A percentile compares a stretch with the other conserved stretches of the same genome.
phyloP scores from a whole-genome alignment of 2,113 vertebrate genomes.

The Indicator indicator region DNA sequence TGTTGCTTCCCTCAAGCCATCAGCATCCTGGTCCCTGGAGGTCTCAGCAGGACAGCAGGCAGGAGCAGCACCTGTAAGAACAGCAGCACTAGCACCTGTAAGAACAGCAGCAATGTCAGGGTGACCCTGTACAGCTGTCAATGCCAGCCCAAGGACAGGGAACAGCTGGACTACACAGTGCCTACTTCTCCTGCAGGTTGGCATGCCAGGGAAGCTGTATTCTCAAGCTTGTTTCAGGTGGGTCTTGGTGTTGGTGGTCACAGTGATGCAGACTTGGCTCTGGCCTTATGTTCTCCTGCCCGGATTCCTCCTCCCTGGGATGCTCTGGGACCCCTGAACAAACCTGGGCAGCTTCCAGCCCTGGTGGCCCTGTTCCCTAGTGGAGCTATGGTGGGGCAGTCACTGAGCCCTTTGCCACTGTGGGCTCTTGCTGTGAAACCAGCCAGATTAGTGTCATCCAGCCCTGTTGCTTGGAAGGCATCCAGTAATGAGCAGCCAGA shows the following conservation, averaged over 20 bases:
- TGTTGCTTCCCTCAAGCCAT: neutral
- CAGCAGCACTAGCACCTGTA: neutral
- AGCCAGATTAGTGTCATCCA: slow-evolving; percentile 5
- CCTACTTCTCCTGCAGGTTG: neutral
- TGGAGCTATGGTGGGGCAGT: neutral
- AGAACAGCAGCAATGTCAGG: neutral
- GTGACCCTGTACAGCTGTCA: neutral
- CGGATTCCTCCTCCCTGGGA: neutral
- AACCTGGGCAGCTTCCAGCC: neutral
- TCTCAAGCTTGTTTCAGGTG: neutral
- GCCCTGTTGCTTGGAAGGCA: neutral
- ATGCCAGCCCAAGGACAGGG: neutral
- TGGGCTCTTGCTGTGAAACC: neutral
- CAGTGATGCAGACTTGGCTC: neutral
- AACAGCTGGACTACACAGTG: accelerated
- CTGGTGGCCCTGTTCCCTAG: neutral
- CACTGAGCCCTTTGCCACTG: accelerated
- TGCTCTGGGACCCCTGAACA: neutral
- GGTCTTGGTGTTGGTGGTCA: neutral
- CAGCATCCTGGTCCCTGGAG: neutral
- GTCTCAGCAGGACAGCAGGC: neutral
- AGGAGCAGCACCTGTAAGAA: neutral
- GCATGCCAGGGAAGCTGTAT: neutral
- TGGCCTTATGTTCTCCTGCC: neutral
- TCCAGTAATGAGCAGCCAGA: slow-evolving; percentile 9